phyloP scores from a whole-genome alignment of 2,113 vertebrate genomes.

The Addax nasomaculatus region DNA sequence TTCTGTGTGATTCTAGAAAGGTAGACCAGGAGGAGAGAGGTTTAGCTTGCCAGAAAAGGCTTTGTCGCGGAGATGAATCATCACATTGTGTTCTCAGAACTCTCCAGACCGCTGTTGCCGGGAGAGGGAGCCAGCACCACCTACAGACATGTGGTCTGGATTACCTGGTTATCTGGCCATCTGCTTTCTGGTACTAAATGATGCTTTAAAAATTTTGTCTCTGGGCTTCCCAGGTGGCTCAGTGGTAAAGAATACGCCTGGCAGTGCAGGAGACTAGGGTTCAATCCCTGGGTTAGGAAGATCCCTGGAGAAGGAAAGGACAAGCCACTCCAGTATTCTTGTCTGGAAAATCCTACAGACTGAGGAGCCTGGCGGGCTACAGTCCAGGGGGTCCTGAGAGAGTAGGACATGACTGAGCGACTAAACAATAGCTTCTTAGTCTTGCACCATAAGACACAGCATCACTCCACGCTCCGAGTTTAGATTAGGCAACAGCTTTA shows the following conservation, averaged over 20 bases:
- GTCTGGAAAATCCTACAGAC: not conserved
- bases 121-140: not conserved
- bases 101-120: rapidly evolving
- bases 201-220: not conserved
- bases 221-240: not conserved
- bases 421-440: not conserved
- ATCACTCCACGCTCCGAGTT: not conserved
- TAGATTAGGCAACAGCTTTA: not conserved
- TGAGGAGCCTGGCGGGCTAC: not conserved
- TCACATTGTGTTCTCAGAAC: not conserved
- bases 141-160: rapidly evolving
- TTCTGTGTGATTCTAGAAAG: not conserved
- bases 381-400: not conserved
- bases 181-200: not conserved
- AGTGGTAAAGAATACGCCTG: not conserved
- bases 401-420: not conserved
- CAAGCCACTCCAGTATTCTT: not conserved
- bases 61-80: rapidly evolving
- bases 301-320: not conserved
- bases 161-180: not conserved
- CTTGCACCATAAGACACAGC: not conserved
- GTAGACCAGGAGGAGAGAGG: rapidly evolving
- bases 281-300: not conserved
- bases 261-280: not conserved
- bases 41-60: not conserved